Evolutionary conservation across 2,888 invertebrate genomes (phyloP).

Genomic region (Steinernema scapterisci): DNA sequence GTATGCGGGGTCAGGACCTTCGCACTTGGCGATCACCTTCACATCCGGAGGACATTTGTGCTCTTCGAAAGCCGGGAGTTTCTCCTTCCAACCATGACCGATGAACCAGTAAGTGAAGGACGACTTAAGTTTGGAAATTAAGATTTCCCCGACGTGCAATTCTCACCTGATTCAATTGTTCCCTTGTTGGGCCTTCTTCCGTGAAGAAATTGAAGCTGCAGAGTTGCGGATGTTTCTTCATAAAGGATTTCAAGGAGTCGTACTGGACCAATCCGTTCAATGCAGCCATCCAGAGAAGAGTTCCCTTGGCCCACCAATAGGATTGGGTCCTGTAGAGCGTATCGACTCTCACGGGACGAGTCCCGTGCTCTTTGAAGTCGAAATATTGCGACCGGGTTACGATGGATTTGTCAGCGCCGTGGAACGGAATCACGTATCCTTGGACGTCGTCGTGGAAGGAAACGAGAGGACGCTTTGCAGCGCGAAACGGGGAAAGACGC

Average conservation of each 20-base stretch:
- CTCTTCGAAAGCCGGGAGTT: conserved; percentile 65
- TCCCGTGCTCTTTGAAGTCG: conserved; percentile 75
- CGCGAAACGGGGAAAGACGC: conserved; percentile 42
- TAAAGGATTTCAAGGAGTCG: conserved; percentile 74
- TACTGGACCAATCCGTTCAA: conserved; percentile 75
- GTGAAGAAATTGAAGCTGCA: conserved; percentile 76
- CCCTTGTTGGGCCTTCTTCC: conserved; percentile 72
- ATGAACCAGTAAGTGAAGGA: conserved; percentile 76
- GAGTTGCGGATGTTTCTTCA: conserved; percentile 76
- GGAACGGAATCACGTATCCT: conserved; percentile 74
- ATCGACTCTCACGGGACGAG: conserved; percentile 75
- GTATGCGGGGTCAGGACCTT: conserved; percentile 70
- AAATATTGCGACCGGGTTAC: conserved; percentile 78
- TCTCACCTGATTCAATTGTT: conserved; percentile 68
- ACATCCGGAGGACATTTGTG: conserved; percentile 71
- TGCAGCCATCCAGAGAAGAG: conserved; percentile 58
- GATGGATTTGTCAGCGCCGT: conserved; percentile 71
- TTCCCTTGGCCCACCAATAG: conserved; percentile 73
- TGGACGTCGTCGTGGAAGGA: conserved; percentile 14
- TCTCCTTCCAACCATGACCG: conserved; percentile 81
- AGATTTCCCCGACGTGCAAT: no score
- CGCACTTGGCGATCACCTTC: conserved; percentile 75
- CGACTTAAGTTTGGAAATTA: conserved; percentile 64
- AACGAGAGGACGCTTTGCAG: conserved; percentile 41
- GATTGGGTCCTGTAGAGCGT: conserved; percentile 77